Conservation (phyloP, 2,888 invertebrate genomes). For the Phymatocera aterrima region DNA sequence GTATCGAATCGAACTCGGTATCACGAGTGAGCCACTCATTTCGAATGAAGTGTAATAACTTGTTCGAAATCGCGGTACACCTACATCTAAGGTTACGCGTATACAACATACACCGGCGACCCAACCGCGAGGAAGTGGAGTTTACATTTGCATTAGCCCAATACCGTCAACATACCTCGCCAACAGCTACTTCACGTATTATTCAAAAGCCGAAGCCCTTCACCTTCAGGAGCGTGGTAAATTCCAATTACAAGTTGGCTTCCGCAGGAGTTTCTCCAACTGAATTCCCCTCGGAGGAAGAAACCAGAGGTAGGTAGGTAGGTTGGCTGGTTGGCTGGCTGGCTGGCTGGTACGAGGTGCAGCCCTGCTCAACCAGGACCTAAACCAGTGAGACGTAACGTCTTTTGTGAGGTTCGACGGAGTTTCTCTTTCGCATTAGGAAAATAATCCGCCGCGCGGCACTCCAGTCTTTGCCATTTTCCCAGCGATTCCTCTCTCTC, state of each 20-base stretch:
- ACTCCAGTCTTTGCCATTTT: not conserved
- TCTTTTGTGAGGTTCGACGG: not conserved
- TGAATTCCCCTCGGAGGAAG: slow-evolving; percentile 39
- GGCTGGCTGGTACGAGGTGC: too few species aligned
- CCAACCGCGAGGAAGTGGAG: not conserved
- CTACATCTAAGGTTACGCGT: too few species aligned
- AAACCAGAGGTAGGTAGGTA: slow-evolving; percentile 14
- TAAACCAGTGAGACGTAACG: slow-evolving; percentile 21
- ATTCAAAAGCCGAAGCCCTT: slow-evolving; percentile 42
- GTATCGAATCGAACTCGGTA: not conserved
- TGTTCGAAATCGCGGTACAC: not conserved
- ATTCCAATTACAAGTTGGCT: slow-evolving; percentile 45
- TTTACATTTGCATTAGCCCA: slow-evolving; percentile 32
- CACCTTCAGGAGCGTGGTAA: slow-evolving; percentile 38
- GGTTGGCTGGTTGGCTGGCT: too few species aligned
- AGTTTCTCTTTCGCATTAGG: slow-evolving; percentile 6
- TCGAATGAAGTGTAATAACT: not conserved
- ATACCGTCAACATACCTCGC: slow-evolving; percentile 19
- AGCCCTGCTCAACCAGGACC: not conserved
- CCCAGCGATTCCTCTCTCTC: not conserved
- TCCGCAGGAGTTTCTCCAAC: slow-evolving; percentile 7
- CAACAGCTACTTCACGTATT: slow-evolving; percentile 36
- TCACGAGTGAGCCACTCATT: not conserved
- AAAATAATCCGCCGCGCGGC: not conserved
- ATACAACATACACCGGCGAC: not conserved